These are phyloP conservation scores for Chrysochloris asiatica DNA, from an alignment of 2,113 vertebrate species.

Conservation along the genomic window DNA sequence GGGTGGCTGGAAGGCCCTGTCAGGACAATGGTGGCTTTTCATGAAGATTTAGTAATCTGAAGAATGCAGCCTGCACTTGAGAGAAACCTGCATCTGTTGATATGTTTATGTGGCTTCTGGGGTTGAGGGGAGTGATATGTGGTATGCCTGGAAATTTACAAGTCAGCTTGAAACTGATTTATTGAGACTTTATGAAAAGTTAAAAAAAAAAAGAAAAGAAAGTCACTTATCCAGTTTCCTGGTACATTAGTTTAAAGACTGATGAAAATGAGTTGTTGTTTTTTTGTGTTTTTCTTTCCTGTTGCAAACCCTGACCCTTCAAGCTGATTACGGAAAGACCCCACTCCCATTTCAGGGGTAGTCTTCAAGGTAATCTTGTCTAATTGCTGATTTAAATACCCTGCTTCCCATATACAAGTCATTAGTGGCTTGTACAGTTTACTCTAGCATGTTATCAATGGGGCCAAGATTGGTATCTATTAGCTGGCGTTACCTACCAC, in stretches of 20 bases:
- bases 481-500: neutral
- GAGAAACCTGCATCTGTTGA: conserved; percentile 74
- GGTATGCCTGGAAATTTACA: conserved; percentile 72
- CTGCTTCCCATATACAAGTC: neutral
- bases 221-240: conserved; percentile 63
- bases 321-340: conserved; percentile 13
- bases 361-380: neutral
- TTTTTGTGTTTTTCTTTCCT: conserved; percentile 25
- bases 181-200: conserved; percentile 76
- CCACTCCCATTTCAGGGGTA: neutral
- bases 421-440: neutral
- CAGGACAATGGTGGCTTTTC: conserved; percentile 77
- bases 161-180: conserved; percentile 72
- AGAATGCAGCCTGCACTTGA: conserved; percentile 74
- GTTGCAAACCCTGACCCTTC: conserved; percentile 38
- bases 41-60: conserved; percentile 62
- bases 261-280: conserved; percentile 41
- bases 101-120: conserved; percentile 72
- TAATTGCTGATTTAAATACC: neutral
- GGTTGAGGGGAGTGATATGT: conserved; percentile 38
- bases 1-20: conserved; percentile 42
- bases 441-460: neutral
- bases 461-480: neutral
- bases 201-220: conserved; percentile 12
- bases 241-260: conserved; percentile 71